Evolutionary conservation across 2,888 invertebrate species (phyloP), one percentile per base, ranked within the genome.

Genomic region (Gibbula magus): DNA sequence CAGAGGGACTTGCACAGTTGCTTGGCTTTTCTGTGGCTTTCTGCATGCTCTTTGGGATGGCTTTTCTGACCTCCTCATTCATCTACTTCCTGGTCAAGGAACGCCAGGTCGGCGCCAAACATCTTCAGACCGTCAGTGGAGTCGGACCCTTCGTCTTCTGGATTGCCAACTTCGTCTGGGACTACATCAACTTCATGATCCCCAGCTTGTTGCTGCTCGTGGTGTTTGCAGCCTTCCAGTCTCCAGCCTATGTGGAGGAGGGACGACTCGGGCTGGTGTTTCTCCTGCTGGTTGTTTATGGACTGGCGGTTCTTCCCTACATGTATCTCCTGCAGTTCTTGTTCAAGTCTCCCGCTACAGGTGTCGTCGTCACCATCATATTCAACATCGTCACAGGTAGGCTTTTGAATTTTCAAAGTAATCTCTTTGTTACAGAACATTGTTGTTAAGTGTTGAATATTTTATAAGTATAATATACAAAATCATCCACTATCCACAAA

Each of bases 381-480:
- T 91, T 96, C 45, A 96, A 96, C 88, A 94, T 96, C 25, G 94
- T 96, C 77, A 94, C 95, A 78, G 96, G 96, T 96, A n/a, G n/a
- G 13, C 45, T 45, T 7, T 45, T 45, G 45, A 45, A 45, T 45
- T 4, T 45, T 45, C 1, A 13, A 45, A 10, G 13, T 10, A 10
- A 45, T 45, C 13, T 45, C 18, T 52, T 16, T 13, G 52, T 16
- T 52, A 13, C 52, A 54, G 22, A 10, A n/a, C 3, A 54, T 2
- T 20, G n/a, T 54, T 3, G 5, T 54, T 5, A 54, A 20, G 5
- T 54, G 3, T 35, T 35, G 35, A 35, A 35, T n/a, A n/a, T n/a
- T n/a, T n/a, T n/a, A n/a, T n/a, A n/a, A n/a, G n/a, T n/a, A n/a
- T n/a, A n/a, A n/a, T n/a, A n/a, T n/a, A n/a, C n/a, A n/a, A n/a